phyloP scores from a whole-genome alignment of 2,113 vertebrate species.

The Poeciliopsis occidentalis region DNA sequence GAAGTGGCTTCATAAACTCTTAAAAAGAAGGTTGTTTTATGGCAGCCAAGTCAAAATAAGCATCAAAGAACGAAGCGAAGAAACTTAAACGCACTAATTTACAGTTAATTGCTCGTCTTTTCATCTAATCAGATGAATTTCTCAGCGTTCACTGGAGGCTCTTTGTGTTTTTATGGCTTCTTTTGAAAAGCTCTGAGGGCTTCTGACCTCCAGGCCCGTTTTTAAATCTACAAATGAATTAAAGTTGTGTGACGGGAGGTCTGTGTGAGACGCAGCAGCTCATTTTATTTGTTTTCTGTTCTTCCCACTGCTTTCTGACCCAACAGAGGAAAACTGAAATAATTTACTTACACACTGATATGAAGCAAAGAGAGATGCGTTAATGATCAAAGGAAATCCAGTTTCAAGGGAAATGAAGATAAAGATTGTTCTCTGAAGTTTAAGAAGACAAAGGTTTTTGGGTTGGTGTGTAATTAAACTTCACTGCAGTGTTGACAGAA shows the following conservation, averaged over 20 bases:
- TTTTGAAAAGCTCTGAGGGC: not conserved
- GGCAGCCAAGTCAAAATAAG: not conserved
- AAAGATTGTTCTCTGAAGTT: not conserved
- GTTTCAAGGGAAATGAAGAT: not conserved
- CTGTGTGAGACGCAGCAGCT: not conserved
- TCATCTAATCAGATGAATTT: not conserved
- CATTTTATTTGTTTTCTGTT: not conserved
- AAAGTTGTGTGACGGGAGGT: not conserved
- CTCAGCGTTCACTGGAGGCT: not conserved
- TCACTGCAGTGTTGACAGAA: not conserved
- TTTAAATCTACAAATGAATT: not conserved
- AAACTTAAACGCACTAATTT: not conserved
- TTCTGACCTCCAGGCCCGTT: not conserved
- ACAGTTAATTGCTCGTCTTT: not conserved
- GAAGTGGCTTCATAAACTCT: not conserved
- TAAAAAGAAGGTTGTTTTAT: not conserved
- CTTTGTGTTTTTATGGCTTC: not conserved
- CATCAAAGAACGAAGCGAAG: not conserved
- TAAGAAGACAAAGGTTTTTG: not conserved
- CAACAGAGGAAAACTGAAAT: not conserved
- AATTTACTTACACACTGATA: not conserved
- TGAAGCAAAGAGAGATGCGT: not conserved
- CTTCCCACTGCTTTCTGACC: not conserved
- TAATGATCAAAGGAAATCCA: not conserved
- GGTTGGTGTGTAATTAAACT: not conserved